Conservation (phyloP, 1,140 invertebrate genomes). For the Cydia splendana region DNA sequence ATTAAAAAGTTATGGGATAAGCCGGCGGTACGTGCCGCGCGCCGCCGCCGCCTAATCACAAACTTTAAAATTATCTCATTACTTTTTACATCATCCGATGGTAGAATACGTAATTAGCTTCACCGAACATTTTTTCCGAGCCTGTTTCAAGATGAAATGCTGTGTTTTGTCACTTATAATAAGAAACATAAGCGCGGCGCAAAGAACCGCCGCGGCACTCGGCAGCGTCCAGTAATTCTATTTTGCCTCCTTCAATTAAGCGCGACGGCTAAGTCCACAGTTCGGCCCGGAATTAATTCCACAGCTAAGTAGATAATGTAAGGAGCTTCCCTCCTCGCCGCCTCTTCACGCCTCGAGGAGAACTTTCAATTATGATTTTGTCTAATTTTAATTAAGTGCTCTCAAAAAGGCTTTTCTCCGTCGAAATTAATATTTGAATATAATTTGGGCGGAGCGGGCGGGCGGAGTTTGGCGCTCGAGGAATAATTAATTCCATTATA, state of each 20-base stretch:
- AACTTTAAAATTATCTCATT: slow-evolving; percentile 63
- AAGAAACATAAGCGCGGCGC: slow-evolving; percentile 15
- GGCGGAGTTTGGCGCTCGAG: slow-evolving; percentile 68
- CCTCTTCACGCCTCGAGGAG: slow-evolving; percentile 77
- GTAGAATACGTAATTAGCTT: slow-evolving; percentile 35
- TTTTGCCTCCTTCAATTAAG: slow-evolving; percentile 61
- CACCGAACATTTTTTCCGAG: background rate
- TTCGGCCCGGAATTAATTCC: slow-evolving; percentile 69
- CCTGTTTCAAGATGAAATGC: background rate
- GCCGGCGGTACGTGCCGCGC: slow-evolving; percentile 58
- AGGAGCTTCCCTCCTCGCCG: slow-evolving; percentile 61
- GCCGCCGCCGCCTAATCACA: slow-evolving; percentile 56
- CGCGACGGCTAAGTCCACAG: slow-evolving; percentile 47
- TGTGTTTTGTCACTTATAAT: slow-evolving; percentile 5
- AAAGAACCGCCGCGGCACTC: slow-evolving; percentile 24
- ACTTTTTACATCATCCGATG: slow-evolving; percentile 37
- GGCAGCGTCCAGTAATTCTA: slow-evolving; percentile 48
- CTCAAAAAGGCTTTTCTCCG: slow-evolving; percentile 77
- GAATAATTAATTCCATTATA: slow-evolving; percentile 78
- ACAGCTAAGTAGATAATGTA: slow-evolving; percentile 76
- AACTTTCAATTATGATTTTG: slow-evolving; percentile 80
- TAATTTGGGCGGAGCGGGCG: slow-evolving; percentile 75
- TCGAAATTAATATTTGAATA: slow-evolving; percentile 79
- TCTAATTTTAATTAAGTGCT: slow-evolving; percentile 80
- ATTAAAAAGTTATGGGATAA: slow-evolving; percentile 78